Percentiles rank a stretch among this genome's conserved stretches.
phyloP scores from a whole-genome alignment of 2,113 vertebrate species.

The Terrapene triunguis region DNA sequence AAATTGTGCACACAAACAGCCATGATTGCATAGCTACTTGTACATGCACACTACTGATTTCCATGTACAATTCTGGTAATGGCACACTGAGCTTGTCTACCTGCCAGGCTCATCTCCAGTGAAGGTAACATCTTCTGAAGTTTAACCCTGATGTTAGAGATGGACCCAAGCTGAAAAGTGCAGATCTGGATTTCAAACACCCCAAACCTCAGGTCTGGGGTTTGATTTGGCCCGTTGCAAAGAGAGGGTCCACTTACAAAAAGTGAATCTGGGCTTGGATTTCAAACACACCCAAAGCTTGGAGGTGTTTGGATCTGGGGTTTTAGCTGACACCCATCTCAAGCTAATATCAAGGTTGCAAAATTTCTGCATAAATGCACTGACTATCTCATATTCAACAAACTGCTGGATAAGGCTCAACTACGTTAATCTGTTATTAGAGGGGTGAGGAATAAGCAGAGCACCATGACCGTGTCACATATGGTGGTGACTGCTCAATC shows the following conservation, averaged over 20 bases:
- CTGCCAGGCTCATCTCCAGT: background rate
- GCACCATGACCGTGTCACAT: background rate
- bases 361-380: background rate
- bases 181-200: background rate
- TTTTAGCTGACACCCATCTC: background rate
- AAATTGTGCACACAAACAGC: background rate
- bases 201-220: background rate
- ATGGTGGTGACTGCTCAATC: fast-evolving
- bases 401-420: background rate
- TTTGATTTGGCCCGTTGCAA: background rate
- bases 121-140: background rate
- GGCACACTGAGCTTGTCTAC: background rate
- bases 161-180: background rate
- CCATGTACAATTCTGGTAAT: background rate
- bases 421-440: background rate
- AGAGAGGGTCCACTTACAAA: background rate
- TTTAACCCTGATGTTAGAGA: background rate
- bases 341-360: background rate
- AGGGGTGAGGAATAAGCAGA: background rate
- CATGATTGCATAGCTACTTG: background rate
- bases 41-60: background rate
- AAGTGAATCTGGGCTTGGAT: background rate
- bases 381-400: background rate
- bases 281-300: background rate
- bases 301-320: background rate